Conservation (phyloP, 23 tunicate genomes). For the Styela plicata region DNA sequence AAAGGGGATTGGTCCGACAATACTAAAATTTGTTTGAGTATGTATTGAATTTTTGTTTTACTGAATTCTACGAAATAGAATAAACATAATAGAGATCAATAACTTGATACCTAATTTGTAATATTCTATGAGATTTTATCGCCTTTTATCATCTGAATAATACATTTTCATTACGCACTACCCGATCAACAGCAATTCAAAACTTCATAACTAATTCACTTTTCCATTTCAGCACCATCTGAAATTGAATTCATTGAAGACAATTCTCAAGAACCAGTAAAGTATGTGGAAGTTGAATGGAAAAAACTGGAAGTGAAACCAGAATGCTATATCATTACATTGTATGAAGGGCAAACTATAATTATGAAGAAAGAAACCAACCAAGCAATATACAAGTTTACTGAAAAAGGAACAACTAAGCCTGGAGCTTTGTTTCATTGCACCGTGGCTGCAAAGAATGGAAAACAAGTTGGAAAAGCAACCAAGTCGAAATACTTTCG, state of each 20-base stretch:
- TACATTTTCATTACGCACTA: too few species aligned
- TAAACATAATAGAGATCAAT: too few species aligned
- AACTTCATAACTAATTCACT: too few species aligned
- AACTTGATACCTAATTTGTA: too few species aligned
- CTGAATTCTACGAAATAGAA: too few species aligned
- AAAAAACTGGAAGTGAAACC: background rate
- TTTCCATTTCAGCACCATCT: background rate
- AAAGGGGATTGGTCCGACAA: background rate
- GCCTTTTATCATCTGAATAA: too few species aligned
- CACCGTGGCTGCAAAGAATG: background rate
- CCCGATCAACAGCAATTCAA: too few species aligned
- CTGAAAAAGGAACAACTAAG: background rate
- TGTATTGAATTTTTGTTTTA: too few species aligned
- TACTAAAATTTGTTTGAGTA: background rate
- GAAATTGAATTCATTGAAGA: background rate
- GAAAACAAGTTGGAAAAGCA: background rate
- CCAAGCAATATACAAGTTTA: background rate
- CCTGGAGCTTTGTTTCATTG: background rate
- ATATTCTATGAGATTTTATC: too few species aligned
- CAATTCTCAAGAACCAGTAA: background rate
- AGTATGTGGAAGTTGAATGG: background rate
- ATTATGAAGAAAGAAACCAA: background rate
- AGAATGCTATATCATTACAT: background rate
- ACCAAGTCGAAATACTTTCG: background rate
- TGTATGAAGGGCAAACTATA: background rate